Base-by-base conservation (phyloP, 1,140 invertebrate genomes). In the Sarcophaga peregrina region DNA sequence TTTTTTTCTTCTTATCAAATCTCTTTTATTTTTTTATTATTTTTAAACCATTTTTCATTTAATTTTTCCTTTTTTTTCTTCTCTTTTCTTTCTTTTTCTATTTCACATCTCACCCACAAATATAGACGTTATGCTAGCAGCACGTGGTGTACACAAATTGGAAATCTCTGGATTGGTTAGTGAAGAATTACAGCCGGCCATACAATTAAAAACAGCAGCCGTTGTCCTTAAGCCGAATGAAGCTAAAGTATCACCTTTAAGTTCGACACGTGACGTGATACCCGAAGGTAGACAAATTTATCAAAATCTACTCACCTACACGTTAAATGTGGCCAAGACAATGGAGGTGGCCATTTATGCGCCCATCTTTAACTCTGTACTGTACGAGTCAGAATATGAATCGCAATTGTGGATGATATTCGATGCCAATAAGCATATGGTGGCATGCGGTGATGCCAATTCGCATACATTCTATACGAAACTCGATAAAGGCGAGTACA, bases 371-470 rank as follows among this genome's bases (percentile, higher is more conserved):
- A 96, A 95, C 90, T 94, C 97, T 87, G 92, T 96, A 85, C 92
- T 99, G 9, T 99, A 99, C 90, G 98, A 99, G 91, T 96, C 95
- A 6, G 97, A 98, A 91, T 98, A 95, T 90, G 97, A 99, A 91
- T 97, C 96, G 7, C 97, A 99, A 91, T 92, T 99, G 86, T 99
- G 98, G 97, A 97, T 98, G 95, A 87, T 99, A 81, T 99, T 96
- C 91, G 97, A 98, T 91, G 90, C 92, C n/a, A 98, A 98, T 90
- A 99, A 99, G 91, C 95, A 97, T 85, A 91, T 96, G 25, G 90
- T 99, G 82, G 93, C 93, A 80, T 93, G 94, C 83, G 98, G 97
- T 15, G 97, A 99, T 92, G 97, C 97, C 1, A 98, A 97, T 92
- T 93, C 83, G 88, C 98, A 96, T 96, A 98, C 90, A 92, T 93